Percentiles rank a stretch among this genome's conserved stretches.
phyloP scores from a whole-genome alignment of 2,797 vertebrate genomes.

The Triplophysa yarkandensis region DNA sequence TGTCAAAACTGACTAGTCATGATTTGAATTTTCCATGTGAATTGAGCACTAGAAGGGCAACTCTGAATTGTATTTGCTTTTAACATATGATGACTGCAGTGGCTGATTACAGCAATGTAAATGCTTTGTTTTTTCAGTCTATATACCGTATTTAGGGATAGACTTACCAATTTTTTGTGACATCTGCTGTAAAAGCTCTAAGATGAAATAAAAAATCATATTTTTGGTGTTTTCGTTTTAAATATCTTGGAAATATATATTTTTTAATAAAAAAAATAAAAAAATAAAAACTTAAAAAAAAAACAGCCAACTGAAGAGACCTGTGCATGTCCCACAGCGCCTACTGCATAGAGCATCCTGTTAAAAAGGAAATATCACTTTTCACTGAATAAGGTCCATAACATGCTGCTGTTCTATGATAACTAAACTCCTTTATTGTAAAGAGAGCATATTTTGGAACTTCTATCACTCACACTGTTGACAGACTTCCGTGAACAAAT shows the following conservation, averaged over 20 bases:
- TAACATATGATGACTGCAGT: neutral
- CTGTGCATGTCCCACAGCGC: neutral
- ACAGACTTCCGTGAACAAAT: neutral
- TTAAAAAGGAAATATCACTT: neutral
- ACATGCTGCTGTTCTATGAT: too few species aligned
- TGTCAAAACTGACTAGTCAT: constrained; percentile 2
- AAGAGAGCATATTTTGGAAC: neutral
- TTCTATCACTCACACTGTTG: neutral
- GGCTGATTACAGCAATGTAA: constrained; percentile 4
- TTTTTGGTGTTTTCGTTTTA: constrained; percentile 2
- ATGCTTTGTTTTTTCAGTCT: constrained; percentile 11
- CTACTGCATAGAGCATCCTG: neutral
- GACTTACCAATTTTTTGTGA: neutral
- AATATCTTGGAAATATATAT: neutral
- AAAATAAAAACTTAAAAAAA: too few species aligned
- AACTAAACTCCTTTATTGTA: neutral
- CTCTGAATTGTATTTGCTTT: constrained; percentile 1
- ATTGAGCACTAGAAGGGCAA: constrained; percentile 11
- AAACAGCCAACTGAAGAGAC: neutral
- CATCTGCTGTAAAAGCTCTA: constrained; percentile 11
- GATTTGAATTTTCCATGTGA: constrained; percentile 5
- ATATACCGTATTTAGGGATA: neutral
- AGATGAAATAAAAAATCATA: neutral
- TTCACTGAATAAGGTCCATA: neutral
- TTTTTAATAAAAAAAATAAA: constrained; percentile 5